Percentiles rank a stretch among this genome's conserved stretches.
phyloP scores from a whole-genome alignment of 2,113 vertebrate species.

The Brachyhypopomus occidentalis region DNA sequence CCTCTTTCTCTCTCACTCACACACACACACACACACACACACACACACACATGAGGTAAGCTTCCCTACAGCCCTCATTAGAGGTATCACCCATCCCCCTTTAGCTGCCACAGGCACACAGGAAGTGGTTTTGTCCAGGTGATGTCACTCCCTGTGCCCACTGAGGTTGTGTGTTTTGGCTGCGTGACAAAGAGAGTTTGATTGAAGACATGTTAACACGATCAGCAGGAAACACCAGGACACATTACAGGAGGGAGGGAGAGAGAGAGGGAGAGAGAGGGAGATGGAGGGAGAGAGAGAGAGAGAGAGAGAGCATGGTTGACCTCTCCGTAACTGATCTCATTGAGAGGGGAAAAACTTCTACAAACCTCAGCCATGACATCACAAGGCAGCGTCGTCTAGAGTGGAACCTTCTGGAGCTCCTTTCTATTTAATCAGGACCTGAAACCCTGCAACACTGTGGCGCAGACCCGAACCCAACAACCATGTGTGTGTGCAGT shows the following conservation, averaged over 20 bases:
- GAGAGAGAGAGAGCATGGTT: neutral
- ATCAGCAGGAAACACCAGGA: neutral
- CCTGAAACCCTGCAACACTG: neutral
- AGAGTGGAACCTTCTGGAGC: conserved; percentile 25
- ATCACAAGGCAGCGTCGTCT: neutral
- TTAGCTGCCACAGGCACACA: neutral
- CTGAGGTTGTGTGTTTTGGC: conserved; percentile 21
- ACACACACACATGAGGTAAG: conserved; percentile 3
- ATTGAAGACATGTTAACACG: neutral
- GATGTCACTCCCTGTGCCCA: conserved; percentile 22
- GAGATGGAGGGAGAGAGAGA: neutral
- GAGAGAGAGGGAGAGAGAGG: neutral
- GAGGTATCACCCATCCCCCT: neutral
- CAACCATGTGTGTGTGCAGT: neutral
- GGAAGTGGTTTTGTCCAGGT: conserved; percentile 11
- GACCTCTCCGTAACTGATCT: no score
- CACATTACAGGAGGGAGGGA: conserved; percentile 21
- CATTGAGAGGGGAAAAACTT: neutral
- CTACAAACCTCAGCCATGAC: conserved; percentile 4
- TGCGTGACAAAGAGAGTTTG: neutral
- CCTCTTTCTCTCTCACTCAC: conserved; percentile 46
- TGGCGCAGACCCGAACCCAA: neutral
- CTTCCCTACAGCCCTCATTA: neutral
- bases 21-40: conserved; percentile 35
- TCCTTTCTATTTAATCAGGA: neutral